Percentiles rank a stretch among this genome's conserved stretches.
phyloP scores from a whole-genome alignment of 2,888 invertebrate species.

The Sesamia inferens region DNA sequence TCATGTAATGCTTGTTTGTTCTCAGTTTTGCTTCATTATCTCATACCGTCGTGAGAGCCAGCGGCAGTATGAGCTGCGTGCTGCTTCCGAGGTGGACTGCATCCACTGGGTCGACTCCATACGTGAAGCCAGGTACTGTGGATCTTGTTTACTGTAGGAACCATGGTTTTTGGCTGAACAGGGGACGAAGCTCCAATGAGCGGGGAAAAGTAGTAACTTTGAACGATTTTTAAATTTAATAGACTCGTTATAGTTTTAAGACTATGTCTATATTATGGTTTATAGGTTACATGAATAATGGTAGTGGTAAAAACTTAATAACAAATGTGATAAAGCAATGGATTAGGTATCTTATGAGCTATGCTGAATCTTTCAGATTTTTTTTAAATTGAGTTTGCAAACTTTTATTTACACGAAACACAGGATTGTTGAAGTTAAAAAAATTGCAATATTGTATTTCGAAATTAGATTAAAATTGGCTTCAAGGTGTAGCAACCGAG shows the following conservation, averaged over 20 bases:
- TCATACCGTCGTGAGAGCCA: slow-evolving; percentile 96
- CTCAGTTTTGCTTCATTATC: slow-evolving; percentile 96
- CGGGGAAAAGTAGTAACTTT: not conserved
- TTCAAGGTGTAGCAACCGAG: too few relatives aligned
- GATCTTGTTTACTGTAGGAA: not conserved
- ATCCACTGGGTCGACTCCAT: slow-evolving; percentile 97
- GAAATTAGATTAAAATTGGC: too few relatives aligned
- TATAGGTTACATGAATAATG: too few relatives aligned
- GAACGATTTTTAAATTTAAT: not conserved
- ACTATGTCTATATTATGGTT: not conserved
- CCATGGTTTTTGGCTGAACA: not conserved
- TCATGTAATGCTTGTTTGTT: slow-evolving; percentile 12
- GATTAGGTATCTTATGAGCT: too few relatives aligned
- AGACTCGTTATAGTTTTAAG: not conserved
- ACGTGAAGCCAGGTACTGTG: slow-evolving; percentile 94
- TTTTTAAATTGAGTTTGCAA: not conserved
- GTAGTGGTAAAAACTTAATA: not conserved
- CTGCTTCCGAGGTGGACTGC: slow-evolving; percentile 96
- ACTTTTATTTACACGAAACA: not conserved
- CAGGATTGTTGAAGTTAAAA: too few relatives aligned
- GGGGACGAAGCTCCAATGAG: too few relatives aligned
- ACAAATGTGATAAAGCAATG: too few relatives aligned
- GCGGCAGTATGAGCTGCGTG: slow-evolving; percentile 96
- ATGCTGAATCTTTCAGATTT: not conserved
- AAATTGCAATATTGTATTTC: too few relatives aligned